These are phyloP conservation scores for Tamandua tetradactyla DNA, from an alignment of 2,797 vertebrate species.

Conservation along the genomic window DNA sequence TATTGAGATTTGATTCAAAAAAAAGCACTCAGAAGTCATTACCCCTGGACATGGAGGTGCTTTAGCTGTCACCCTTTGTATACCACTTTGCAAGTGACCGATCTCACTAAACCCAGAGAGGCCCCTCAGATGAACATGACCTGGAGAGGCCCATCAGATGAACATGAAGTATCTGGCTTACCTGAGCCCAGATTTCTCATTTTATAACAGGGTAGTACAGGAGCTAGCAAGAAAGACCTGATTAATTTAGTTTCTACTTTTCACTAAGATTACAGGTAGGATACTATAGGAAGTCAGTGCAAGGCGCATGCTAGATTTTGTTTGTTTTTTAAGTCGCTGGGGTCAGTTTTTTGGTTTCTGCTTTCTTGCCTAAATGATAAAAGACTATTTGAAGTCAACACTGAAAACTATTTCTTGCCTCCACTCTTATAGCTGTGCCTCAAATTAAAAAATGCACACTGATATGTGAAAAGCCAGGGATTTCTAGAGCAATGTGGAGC, in stretches of 20 bases:
- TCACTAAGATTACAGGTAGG: conserved; percentile 72
- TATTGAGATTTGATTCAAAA: neutral
- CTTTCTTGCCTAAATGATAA: conserved; percentile 62
- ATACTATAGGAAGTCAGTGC: conserved; percentile 72
- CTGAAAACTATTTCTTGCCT: conserved; percentile 46
- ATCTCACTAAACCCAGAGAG: conserved; percentile 11
- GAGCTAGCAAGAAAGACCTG: conserved; percentile 59
- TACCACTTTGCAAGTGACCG: conserved; percentile 15
- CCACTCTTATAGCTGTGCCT: conserved; percentile 55
- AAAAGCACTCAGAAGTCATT: neutral
- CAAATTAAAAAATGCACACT: neutral
- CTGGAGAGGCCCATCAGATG: conserved; percentile 2
- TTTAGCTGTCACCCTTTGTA: neutral
- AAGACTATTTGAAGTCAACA: conserved; percentile 35
- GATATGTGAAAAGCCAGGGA: neutral
- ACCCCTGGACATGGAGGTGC: neutral
- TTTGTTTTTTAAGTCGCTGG: conserved; percentile 63
- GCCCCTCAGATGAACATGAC: neutral
- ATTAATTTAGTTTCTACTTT: conserved; percentile 68
- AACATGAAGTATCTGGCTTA: conserved; percentile 24
- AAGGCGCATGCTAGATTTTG: conserved; percentile 74
- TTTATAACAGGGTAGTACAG: conserved; percentile 47
- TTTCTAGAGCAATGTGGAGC: neutral
- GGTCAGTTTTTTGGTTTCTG: conserved; percentile 69
- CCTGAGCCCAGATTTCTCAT: conserved; percentile 19